A percentile compares a stretch with the other conserved stretches of the same genome.
phyloP scores from a whole-genome alignment of 2,888 invertebrate species.

The Agrochola litura region DNA sequence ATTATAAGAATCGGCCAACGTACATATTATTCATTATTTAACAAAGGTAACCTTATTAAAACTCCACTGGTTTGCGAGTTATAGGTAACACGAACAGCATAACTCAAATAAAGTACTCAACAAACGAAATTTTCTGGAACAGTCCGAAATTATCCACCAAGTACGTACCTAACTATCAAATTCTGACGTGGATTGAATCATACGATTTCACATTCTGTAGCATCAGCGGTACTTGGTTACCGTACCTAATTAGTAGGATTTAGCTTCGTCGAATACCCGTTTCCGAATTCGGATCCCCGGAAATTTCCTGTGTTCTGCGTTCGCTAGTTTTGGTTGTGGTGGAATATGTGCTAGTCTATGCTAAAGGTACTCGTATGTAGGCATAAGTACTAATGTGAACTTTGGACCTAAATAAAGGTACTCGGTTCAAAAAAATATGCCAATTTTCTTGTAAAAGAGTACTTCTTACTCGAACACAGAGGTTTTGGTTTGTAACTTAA shows the following conservation, averaged over 20 bases:
- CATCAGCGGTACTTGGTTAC: slow-evolving; percentile 42
- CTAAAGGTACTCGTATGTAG: neutral
- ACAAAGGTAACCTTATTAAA: neutral
- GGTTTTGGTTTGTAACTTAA: neutral
- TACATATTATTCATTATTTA: neutral
- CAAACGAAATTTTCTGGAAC: neutral
- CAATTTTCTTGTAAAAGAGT: neutral
- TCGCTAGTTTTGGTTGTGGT: slow-evolving; percentile 35
- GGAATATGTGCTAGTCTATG: neutral
- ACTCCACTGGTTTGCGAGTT: neutral
- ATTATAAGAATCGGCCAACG: no score
- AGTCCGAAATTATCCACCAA: neutral
- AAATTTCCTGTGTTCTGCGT: slow-evolving; percentile 38
- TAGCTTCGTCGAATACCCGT: slow-evolving; percentile 27
- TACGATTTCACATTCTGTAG: slow-evolving; percentile 30
- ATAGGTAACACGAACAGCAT: neutral
- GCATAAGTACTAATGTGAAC: neutral
- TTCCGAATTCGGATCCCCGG: slow-evolving; percentile 24
- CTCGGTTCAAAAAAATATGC: neutral
- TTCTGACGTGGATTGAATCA: slow-evolving; percentile 22
- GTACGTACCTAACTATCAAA: slow-evolving; percentile 3
- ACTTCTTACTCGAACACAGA: neutral
- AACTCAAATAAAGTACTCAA: neutral
- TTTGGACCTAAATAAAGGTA: neutral
- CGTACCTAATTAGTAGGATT: slow-evolving; percentile 49